These are phyloP conservation scores for Lophotriccus pileatus DNA, from an alignment of 2,797 vertebrate genomes.

Conservation along the genomic window DNA sequence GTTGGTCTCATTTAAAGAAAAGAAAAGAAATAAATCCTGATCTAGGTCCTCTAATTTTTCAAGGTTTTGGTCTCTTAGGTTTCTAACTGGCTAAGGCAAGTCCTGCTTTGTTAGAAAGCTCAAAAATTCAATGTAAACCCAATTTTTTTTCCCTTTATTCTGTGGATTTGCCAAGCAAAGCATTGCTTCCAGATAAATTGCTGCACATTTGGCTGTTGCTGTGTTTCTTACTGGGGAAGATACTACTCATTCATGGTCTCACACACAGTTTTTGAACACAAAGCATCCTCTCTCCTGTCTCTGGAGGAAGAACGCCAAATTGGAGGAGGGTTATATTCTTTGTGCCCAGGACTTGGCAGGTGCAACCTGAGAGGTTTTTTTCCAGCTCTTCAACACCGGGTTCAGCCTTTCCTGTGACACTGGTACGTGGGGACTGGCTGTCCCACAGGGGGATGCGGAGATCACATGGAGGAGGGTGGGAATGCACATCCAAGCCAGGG, in stretches of 20 bases:
- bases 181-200: neutral
- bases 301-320: neutral
- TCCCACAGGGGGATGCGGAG: neutral
- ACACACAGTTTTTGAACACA: neutral
- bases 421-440: neutral
- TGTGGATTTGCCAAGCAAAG: neutral
- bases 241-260: neutral
- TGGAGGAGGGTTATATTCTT: neutral
- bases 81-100: neutral
- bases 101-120: neutral
- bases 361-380: neutral
- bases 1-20: neutral
- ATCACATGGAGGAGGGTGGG: rapidly evolving
- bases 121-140: neutral
- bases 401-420: neutral
- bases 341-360: neutral
- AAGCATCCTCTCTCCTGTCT: neutral
- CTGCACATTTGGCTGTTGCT: neutral
- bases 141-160: neutral
- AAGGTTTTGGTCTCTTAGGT: neutral
- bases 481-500: rapidly evolving
- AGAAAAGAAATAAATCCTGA: neutral
- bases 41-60: neutral
- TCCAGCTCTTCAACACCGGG: neutral
- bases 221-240: neutral